Conservation (phyloP, 2,113 vertebrate genomes). For the Petaurus breviceps region DNA sequence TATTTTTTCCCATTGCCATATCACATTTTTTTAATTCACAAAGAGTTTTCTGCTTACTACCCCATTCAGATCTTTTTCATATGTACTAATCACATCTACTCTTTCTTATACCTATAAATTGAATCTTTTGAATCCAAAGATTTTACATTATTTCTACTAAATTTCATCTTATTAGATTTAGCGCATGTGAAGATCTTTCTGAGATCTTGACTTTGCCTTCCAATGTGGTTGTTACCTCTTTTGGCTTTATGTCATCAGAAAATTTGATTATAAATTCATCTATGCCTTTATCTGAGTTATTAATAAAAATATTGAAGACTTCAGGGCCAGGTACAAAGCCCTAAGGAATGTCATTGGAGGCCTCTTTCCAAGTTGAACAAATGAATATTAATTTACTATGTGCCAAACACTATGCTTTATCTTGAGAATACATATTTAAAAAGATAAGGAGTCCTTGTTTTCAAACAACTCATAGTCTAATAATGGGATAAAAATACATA, state of each 20-base stretch:
- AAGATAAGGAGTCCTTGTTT: no score
- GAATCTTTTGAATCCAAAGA: background rate
- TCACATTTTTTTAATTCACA: background rate
- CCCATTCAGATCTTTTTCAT: background rate
- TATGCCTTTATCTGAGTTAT: background rate
- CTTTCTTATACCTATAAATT: background rate
- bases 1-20: background rate
- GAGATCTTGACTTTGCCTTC: background rate
- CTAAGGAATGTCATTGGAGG: background rate
- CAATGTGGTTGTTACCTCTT: background rate
- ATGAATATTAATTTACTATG: no score
- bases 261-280: background rate
- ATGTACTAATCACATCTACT: background rate
- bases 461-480: no score
- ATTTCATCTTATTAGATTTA: background rate
- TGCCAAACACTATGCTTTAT: no score
- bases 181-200: background rate
- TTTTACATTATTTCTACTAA: background rate
- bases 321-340: background rate
- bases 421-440: no score
- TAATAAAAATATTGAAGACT: background rate
- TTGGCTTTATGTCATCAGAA: background rate
- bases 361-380: background rate
- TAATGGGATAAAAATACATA: no score
- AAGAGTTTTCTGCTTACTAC: background rate